Evolutionary conservation across 2,113 vertebrate species (phyloP).

Genomic region (Gymnogyps californianus): DNA sequence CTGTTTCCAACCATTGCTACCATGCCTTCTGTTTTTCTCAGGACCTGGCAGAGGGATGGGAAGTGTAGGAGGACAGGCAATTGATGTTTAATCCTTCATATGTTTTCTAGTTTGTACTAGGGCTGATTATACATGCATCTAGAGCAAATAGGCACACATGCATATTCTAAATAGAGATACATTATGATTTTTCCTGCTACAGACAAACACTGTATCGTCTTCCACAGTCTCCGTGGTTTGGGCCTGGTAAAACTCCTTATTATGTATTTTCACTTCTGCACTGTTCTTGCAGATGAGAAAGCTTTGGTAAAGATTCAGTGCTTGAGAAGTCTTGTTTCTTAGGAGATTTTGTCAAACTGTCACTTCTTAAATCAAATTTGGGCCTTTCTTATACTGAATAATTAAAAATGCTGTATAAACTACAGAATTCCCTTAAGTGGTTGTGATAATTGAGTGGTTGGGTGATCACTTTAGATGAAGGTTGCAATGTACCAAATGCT

Average conservation of each 20-base stretch:
- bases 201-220: neutral
- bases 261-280: neutral
- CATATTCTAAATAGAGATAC: slow-evolving; percentile 18
- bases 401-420: slow-evolving; percentile 15
- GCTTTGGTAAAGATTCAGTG: neutral
- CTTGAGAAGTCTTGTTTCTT: neutral
- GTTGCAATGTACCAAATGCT: neutral
- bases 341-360: neutral
- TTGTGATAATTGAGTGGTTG: neutral
- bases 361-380: neutral
- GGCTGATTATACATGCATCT: slow-evolving; percentile 55
- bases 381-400: neutral
- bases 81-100: slow-evolving; percentile 48
- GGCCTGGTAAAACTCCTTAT: neutral
- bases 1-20: slow-evolving; percentile 4
- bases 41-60: slow-evolving; percentile 4
- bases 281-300: neutral
- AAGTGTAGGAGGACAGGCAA: slow-evolving; percentile 55
- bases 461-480: neutral
- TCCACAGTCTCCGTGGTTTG: accelerated
- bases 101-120: slow-evolving; percentile 42
- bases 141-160: slow-evolving; percentile 13
- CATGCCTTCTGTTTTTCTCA: slow-evolving; percentile 25
- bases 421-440: neutral
- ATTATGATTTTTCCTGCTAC: neutral